These are phyloP conservation scores for Acanthosepion lycidas DNA, from an alignment of 2,888 invertebrate species.

Conservation along the genomic window DNA sequence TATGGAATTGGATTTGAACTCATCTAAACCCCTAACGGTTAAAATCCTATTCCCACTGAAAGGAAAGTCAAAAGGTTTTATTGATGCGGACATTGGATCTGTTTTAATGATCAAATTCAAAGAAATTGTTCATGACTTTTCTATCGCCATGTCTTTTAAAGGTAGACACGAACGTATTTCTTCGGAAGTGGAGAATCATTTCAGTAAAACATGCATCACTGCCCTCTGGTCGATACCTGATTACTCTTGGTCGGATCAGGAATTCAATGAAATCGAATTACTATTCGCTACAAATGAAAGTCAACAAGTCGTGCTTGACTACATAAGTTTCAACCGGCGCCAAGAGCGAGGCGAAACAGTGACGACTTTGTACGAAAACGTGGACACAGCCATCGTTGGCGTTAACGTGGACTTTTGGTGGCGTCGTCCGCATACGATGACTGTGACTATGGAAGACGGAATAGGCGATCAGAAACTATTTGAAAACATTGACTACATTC, in stretches of 20 bases:
- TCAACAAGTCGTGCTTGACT: slow-evolving; percentile 52
- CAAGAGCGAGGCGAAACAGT: slow-evolving; percentile 48
- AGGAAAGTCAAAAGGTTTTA: slow-evolving; percentile 41
- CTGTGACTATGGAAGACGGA: slow-evolving; percentile 50
- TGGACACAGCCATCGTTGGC: slow-evolving; percentile 53
- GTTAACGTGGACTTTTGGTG: slow-evolving; percentile 57
- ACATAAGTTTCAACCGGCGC: slow-evolving; percentile 52
- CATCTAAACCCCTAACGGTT: neutral
- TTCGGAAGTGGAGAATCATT: neutral
- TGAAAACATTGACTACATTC: slow-evolving; percentile 53
- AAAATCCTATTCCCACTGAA: slow-evolving; percentile 50
- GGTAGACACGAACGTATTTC: slow-evolving; percentile 20
- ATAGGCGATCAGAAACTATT: slow-evolving; percentile 37
- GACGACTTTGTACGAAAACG: slow-evolving; percentile 52
- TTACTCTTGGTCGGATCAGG: slow-evolving; percentile 52
- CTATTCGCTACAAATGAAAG: slow-evolving; percentile 50
- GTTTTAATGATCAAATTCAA: slow-evolving; percentile 51
- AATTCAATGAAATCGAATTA: slow-evolving; percentile 53
- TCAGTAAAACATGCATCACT: slow-evolving; percentile 49
- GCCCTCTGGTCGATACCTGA: slow-evolving; percentile 56
- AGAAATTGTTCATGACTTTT: neutral
- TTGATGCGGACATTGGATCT: slow-evolving; percentile 24
- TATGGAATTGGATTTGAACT: neutral
- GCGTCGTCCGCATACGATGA: slow-evolving; percentile 54
- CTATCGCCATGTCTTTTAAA: slow-evolving; percentile 1